These are phyloP conservation scores for Passer domesticus DNA, from an alignment of 2,113 vertebrate species.

Conservation along the genomic window DNA sequence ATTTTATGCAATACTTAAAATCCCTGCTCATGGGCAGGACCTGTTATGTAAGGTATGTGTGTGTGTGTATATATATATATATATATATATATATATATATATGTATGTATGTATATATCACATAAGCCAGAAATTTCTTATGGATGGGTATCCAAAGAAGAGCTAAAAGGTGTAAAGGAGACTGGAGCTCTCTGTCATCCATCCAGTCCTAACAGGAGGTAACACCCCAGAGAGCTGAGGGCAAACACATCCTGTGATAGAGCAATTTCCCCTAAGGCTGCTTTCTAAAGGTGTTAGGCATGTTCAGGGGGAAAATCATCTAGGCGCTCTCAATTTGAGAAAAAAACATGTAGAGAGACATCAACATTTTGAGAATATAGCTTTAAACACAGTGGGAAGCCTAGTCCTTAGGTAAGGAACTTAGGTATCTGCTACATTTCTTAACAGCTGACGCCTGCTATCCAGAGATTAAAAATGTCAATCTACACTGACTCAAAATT, in stretches of 20 bases:
- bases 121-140: neutral
- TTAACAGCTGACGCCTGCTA: neutral
- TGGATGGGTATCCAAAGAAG: neutral
- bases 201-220: neutral
- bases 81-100: too few relatives aligned
- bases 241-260: neutral
- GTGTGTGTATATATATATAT: neutral
- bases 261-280: neutral
- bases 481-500: neutral
- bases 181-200: neutral
- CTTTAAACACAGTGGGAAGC: neutral
- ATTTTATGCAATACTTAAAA: neutral
- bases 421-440: neutral
- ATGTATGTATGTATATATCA: neutral
- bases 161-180: neutral
- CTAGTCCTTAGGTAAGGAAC: neutral
- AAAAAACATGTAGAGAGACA: neutral
- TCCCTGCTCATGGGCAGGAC: neutral
- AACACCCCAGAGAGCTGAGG: neutral
- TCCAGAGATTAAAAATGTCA: neutral
- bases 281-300: neutral
- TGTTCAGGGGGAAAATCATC: neutral
- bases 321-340: neutral
- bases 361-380: neutral
- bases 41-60: neutral